Conservation (phyloP, 2,113 vertebrate species). For the Regulus satrapa region DNA sequence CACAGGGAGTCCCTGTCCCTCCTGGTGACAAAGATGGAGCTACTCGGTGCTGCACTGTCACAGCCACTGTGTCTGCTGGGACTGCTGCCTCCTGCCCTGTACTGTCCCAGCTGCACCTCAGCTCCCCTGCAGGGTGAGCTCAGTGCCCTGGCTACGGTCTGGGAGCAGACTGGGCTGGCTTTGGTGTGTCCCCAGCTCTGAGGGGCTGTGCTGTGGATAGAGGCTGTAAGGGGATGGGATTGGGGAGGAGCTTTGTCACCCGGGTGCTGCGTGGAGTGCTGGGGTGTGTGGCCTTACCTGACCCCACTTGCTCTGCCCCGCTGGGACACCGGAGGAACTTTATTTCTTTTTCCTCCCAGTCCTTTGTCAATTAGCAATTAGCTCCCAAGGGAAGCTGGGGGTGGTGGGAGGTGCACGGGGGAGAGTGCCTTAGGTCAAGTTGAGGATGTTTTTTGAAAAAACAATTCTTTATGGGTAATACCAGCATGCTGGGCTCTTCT, state of each 20-base stretch:
- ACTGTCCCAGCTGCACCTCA: rapidly evolving
- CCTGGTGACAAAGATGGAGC: background rate
- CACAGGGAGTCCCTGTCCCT: background rate
- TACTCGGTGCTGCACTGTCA: rapidly evolving
- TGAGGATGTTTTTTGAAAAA: background rate
- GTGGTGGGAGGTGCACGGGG: rapidly evolving
- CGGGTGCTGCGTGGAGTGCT: background rate
- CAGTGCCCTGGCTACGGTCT: rapidly evolving
- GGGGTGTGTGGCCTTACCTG: rapidly evolving
- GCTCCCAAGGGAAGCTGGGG: rapidly evolving
- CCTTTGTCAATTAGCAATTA: background rate
- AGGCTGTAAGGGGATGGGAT: rapidly evolving
- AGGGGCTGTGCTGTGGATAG: rapidly evolving
- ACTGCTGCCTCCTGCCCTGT: rapidly evolving
- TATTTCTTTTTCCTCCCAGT: background rate
- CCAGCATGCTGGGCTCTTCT: rapidly evolving
- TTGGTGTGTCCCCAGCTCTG: rapidly evolving
- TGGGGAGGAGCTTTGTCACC: background rate
- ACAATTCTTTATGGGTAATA: rapidly evolving
- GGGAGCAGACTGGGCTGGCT: background rate
- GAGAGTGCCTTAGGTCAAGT: rapidly evolving
- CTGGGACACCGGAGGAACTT: background rate
- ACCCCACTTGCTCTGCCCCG: background rate
- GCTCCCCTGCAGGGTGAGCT: background rate
- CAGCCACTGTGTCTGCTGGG: rapidly evolving